A percentile compares a stretch with the other conserved stretches of the same genome.
phyloP scores from a whole-genome alignment of 1,140 invertebrate genomes.

The Philopotamus ludificatus region DNA sequence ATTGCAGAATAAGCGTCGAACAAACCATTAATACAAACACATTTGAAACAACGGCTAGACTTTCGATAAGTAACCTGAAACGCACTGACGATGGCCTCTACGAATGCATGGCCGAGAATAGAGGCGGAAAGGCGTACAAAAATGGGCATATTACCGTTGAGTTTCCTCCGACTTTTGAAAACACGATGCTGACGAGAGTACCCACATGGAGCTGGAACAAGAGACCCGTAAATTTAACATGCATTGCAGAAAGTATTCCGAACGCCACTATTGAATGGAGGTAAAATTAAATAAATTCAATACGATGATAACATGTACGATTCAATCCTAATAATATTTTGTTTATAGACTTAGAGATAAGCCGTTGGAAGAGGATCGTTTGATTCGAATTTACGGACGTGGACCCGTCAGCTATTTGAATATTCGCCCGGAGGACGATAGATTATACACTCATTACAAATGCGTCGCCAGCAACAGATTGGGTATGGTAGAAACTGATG shows the following conservation, averaged over 20 bases:
- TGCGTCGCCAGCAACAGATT: slow-evolving; percentile 79
- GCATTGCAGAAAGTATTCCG: slow-evolving; percentile 85
- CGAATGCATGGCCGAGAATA: slow-evolving; percentile 80
- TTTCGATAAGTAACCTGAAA: slow-evolving; percentile 62
- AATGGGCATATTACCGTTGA: slow-evolving; percentile 84
- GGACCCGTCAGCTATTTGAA: slow-evolving; percentile 70
- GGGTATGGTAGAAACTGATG: slow-evolving; percentile 64
- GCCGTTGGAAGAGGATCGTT: slow-evolving; percentile 56
- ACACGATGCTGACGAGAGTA: slow-evolving; percentile 67
- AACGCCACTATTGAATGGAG: slow-evolving; percentile 89
- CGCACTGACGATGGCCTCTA: slow-evolving; percentile 84
- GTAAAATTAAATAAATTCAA: slow-evolving; percentile 43
- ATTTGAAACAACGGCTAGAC: slow-evolving; percentile 62
- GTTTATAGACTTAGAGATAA: slow-evolving; percentile 52
- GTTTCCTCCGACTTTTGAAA: slow-evolving; percentile 75
- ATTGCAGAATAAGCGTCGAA: slow-evolving; percentile 59
- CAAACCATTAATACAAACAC: slow-evolving; percentile 58
- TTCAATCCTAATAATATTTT: slow-evolving; percentile 34
- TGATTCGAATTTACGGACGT: slow-evolving; percentile 62
- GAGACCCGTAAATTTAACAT: slow-evolving; percentile 79
- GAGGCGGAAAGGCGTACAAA: slow-evolving; percentile 68
- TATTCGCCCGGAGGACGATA: slow-evolving; percentile 62
- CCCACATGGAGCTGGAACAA: slow-evolving; percentile 79
- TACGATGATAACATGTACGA: too few species aligned
- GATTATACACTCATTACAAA: slow-evolving; percentile 75